phyloP scores from a whole-genome alignment of 2,888 invertebrate species.

The Corythucha ciliata region DNA sequence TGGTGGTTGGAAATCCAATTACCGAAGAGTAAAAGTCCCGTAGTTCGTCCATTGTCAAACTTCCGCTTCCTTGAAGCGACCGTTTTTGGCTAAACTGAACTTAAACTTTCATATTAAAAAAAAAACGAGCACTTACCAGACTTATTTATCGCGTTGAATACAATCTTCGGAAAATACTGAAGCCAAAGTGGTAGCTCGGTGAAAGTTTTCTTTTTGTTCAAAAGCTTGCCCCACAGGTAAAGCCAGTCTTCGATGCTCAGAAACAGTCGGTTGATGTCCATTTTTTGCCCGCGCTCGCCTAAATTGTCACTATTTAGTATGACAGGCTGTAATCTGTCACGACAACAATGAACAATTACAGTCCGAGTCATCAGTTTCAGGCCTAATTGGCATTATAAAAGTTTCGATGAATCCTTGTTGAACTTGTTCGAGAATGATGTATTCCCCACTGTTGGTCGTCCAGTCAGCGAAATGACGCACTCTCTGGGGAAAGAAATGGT shows the following conservation, averaged over 20 bases:
- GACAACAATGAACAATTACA: slow-evolving; percentile 4
- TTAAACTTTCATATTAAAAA: slow-evolving; percentile 14
- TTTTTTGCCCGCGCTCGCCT: slow-evolving; percentile 10
- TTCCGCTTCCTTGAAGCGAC: slow-evolving; percentile 55
- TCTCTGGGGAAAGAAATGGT: slow-evolving; percentile 40
- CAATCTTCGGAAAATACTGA: slow-evolving; percentile 61
- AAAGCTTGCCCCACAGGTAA: slow-evolving; percentile 55
- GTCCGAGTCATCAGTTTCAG: slow-evolving; percentile 21
- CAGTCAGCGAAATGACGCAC: slow-evolving; percentile 67
- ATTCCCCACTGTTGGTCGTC: slow-evolving; percentile 63
- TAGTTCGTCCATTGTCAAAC: slow-evolving; percentile 56
- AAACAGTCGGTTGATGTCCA: slow-evolving; percentile 26
- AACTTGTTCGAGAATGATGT: slow-evolving; percentile 60
- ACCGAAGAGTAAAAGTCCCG: slow-evolving; percentile 62
- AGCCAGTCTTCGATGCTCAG: slow-evolving; percentile 56
- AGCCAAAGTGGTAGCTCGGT: slow-evolving; percentile 62
- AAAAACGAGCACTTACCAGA: slow-evolving; percentile 50
- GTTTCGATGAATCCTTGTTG: slow-evolving; percentile 60
- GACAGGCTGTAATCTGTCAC: neutral
- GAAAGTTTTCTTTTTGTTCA: slow-evolving; percentile 46
- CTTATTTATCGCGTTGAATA: slow-evolving; percentile 61
- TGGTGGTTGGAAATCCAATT: slow-evolving; percentile 52
- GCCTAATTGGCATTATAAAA: slow-evolving; percentile 45
- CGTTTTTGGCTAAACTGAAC: slow-evolving; percentile 29
- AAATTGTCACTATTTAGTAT: neutral